Evolutionary conservation across 2,113 vertebrate genomes (phyloP).

Genomic region (Entomyzon cyanotis): DNA sequence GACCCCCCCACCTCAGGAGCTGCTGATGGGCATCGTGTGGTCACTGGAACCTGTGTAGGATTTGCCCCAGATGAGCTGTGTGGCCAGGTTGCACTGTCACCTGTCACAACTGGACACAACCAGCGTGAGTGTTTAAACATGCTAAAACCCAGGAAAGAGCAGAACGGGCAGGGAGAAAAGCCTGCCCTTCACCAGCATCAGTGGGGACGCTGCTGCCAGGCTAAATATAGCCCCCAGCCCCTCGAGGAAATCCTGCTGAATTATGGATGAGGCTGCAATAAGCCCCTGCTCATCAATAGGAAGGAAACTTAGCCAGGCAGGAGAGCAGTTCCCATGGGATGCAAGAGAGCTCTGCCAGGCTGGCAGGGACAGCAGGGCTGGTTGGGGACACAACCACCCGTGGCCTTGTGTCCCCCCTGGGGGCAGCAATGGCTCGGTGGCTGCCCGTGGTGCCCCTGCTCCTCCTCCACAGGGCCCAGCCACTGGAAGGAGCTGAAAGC

Average conservation of each 20-base stretch:
- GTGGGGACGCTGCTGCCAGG: not conserved
- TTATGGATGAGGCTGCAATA: constrained; percentile 20
- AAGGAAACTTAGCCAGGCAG: not conserved
- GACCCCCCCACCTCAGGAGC: not conserved
- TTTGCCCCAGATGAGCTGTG: not conserved
- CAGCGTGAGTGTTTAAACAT: accelerated
- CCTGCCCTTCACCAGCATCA: not conserved
- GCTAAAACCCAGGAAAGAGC: accelerated
- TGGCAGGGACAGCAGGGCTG: not conserved
- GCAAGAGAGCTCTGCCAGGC: accelerated
- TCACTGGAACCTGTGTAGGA: not conserved
- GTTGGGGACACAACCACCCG: not conserved
- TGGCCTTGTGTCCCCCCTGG: not conserved
- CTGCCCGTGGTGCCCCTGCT: not conserved
- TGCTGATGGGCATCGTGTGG: accelerated
- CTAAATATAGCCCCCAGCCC: not conserved
- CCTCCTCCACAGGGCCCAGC: constrained; percentile 53
- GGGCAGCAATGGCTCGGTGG: accelerated
- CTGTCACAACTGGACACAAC: not conserved
- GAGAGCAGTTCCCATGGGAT: not conserved
- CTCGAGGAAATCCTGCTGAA: constrained; percentile 14
- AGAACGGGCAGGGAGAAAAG: not conserved
- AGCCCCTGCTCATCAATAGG: not conserved
- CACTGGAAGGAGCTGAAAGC: constrained; percentile 70
- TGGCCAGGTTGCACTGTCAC: not conserved